Evolutionary conservation across 2,797 vertebrate genomes (phyloP).

Genomic region (Loris lydekkerianus): DNA sequence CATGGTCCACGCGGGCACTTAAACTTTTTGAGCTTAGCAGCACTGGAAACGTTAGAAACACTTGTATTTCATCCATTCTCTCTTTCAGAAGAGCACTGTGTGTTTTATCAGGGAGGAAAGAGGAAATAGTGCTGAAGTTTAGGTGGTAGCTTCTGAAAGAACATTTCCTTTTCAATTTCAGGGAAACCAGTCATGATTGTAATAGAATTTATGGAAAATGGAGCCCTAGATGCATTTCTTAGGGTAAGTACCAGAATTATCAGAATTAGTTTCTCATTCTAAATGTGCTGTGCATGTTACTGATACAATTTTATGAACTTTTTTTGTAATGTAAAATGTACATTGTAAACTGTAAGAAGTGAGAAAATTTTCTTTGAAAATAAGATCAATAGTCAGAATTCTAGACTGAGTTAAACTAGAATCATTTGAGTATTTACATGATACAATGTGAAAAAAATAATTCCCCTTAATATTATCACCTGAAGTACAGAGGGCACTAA

Average conservation of each 20-base stretch:
- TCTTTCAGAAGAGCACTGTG: constrained; percentile 73
- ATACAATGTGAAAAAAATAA: constrained; percentile 52
- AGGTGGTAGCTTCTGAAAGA: constrained; percentile 80
- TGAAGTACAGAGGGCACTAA: constrained; percentile 51
- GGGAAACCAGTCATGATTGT: constrained; percentile 99
- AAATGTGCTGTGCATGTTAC: constrained; percentile 30
- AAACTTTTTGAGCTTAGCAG: constrained; percentile 81
- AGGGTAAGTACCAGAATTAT: constrained; percentile 92
- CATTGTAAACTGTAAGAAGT: constrained; percentile 64
- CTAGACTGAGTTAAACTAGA: constrained; percentile 51
- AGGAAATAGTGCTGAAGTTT: constrained; percentile 68
- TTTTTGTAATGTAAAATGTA: constrained; percentile 63
- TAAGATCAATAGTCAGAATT: constrained; percentile 72
- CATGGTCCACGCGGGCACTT: constrained; percentile 80
- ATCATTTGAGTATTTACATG: constrained; percentile 68
- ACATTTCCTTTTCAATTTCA: constrained; percentile 86
- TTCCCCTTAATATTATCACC: constrained; percentile 62
- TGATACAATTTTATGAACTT: constrained; percentile 40
- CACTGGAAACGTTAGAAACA: constrained; percentile 77
- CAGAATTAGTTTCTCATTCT: constrained; percentile 69
- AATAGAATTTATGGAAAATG: constrained; percentile 99
- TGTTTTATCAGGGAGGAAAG: constrained; percentile 67
- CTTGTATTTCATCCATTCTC: constrained; percentile 60
- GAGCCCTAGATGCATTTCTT: constrained; percentile 98
- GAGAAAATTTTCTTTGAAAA: constrained; percentile 72